Evolutionary conservation across 2,888 invertebrate species (phyloP).

Genomic region (Mythimna vitellina): DNA sequence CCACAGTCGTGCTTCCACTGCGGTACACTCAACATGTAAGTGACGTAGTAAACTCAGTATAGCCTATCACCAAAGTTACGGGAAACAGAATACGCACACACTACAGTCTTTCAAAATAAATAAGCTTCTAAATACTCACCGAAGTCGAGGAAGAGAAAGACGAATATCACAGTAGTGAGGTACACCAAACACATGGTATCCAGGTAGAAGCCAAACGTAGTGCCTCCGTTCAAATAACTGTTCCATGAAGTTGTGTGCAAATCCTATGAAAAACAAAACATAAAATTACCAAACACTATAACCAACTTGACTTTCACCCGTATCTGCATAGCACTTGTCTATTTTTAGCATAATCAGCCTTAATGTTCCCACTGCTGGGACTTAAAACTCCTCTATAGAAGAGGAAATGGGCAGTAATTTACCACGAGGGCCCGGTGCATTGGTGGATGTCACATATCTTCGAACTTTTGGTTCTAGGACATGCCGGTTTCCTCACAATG

Average conservation of each 20-base stretch:
- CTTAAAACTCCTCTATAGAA: no score
- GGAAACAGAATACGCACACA: no score
- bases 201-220: slow-evolving; percentile 92
- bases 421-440: no score
- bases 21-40: no score
- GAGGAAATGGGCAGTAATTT: no score
- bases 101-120: background rate
- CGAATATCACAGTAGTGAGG: slow-evolving; percentile 92
- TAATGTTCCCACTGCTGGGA: no score
- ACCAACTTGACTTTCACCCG: background rate
- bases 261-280: slow-evolving; percentile 84
- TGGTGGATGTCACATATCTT: no score
- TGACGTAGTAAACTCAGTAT: no score
- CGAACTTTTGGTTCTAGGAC: no score
- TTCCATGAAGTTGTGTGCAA: slow-evolving; percentile 93
- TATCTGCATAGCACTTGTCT: background rate
- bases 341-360: background rate
- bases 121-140: slow-evolving; percentile 71
- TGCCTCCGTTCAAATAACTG: slow-evolving; percentile 91
- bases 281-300: background rate
- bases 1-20: no score
- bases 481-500: no score
- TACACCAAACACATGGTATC: slow-evolving; percentile 92
- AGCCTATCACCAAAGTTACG: no score
- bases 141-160: slow-evolving; percentile 90